Evolutionary conservation across 2,888 invertebrate genomes (phyloP), one percentile per base, ranked within the genome.

Genomic region (Xestia sexstrigata): DNA sequence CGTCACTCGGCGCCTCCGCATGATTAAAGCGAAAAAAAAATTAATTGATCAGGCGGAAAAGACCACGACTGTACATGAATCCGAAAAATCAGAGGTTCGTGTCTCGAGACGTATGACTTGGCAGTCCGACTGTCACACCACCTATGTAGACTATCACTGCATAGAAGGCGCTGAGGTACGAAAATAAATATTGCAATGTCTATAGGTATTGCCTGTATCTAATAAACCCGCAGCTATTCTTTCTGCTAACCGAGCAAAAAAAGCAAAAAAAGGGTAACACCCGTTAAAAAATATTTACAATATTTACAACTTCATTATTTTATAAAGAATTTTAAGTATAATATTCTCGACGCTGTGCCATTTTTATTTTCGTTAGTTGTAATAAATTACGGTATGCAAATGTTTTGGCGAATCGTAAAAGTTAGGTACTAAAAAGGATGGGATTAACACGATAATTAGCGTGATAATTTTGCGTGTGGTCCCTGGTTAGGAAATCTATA

Each of bases 301-400:
- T 71, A 79, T 75, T 79, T 83, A 87, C 73, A 74, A 69, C 79
- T 88, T 86, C 69, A 87, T 88, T 79, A 81, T 72, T 66, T 77
- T 79, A 78, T 73, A 67, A 74, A 79, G 49, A 74, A 74, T 65
- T 55, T 66, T 58, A 72, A 77, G 78, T 74, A 86, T 82, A 71
- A 82, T 58, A 62, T 62, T 78, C 62, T 78, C 76, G 65, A 74
- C 79, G 74, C 69, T 66, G 55, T 74, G 71, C 67, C 9, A 66
- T 68, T 72, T 76, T 60, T 35, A 52, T 30, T 76, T 79, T 47
- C 26, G 76, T 84, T 83, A 67, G 45, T 67, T 70, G 71, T 76
- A 58, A 75, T 80, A 75, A 76, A 78, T 75, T 30, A 63, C 52
- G 23, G 5, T 70, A 75, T 82, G 63, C 26, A 60, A 85, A 82